A percentile compares a stretch with the other conserved stretches of the same genome.
Conservation (phyloP, 2,113 vertebrate genomes). For the Marmota monax region DNA sequence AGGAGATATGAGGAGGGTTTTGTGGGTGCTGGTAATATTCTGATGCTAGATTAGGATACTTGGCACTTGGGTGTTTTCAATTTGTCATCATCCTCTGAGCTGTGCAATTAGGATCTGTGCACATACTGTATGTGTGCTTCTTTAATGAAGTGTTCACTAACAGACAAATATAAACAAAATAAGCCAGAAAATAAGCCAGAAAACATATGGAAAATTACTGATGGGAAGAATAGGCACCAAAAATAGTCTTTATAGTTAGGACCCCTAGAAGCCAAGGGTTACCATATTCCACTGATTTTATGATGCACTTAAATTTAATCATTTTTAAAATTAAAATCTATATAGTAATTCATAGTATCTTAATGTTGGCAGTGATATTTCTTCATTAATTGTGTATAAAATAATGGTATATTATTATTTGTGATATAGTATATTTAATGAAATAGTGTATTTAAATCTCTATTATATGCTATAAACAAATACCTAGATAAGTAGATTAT, state of each 20-base stretch:
- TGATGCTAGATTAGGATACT: neutral
- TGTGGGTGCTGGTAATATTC: neutral
- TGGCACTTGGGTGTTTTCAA: neutral
- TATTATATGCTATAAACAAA: neutral
- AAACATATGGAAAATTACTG: neutral
- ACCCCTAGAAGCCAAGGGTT: neutral
- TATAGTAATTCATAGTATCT: neutral
- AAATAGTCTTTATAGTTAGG: neutral
- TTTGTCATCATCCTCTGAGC: neutral
- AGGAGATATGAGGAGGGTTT: neutral
- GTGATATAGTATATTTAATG: neutral
- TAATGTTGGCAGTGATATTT: slow-evolving; percentile 3
- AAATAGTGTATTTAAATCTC: neutral
- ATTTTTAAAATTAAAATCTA: slow-evolving; percentile 31
- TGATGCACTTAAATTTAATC: neutral
- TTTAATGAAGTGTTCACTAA: neutral
- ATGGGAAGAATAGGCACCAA: neutral
- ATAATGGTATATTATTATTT: neutral
- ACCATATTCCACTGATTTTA: neutral
- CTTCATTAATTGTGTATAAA: neutral
- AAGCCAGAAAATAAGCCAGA: neutral
- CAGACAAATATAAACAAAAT: neutral
- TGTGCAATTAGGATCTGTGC: neutral
- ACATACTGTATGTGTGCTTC: neutral
- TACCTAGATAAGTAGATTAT: neutral